A percentile compares a stretch with the other conserved stretches of the same genome.
Evolutionary conservation across 2,113 vertebrate genomes (phyloP).

Genomic region (Vulpes lagopus): DNA sequence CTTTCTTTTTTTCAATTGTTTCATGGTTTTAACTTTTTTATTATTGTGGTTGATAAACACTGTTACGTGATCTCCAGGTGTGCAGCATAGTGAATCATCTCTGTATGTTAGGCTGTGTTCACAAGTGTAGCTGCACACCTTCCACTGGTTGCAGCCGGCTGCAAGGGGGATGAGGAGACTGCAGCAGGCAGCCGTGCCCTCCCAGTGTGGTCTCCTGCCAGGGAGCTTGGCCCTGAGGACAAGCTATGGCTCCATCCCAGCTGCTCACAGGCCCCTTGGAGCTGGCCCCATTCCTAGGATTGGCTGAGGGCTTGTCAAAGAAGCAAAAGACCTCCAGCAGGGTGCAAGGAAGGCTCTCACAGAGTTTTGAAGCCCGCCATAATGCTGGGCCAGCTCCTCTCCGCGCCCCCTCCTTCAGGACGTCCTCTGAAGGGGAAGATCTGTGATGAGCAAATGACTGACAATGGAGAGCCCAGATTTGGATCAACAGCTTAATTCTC

Average conservation of each 20-base stretch:
- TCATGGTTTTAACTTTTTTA: background rate
- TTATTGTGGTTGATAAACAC: background rate
- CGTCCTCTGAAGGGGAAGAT: conserved; percentile 67
- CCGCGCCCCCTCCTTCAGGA: background rate
- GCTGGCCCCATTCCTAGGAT: conserved; percentile 53
- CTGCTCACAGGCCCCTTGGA: conserved; percentile 1
- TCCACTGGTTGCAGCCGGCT: background rate
- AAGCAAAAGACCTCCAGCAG: conserved; percentile 50
- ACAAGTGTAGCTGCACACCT: background rate
- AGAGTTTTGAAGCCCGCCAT: conserved; percentile 60
- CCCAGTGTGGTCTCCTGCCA: background rate
- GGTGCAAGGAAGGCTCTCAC: conserved; percentile 46
- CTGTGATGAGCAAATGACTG: conserved; percentile 72
- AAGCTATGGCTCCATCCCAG: background rate
- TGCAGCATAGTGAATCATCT: background rate
- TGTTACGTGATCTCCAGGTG: background rate
- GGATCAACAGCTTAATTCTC: conserved; percentile 80
- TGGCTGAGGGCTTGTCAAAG: conserved; percentile 52
- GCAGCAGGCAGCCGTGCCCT: background rate
- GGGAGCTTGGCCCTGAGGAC: background rate
- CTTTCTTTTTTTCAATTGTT: background rate
- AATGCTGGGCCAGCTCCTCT: conserved; percentile 3
- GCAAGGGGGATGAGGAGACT: accelerated
- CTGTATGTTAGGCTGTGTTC: background rate
- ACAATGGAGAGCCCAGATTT: conserved; percentile 62